These are phyloP conservation scores for Parauchenoglanis ngamensis DNA, from an alignment of 2,797 vertebrate species.

Conservation along the genomic window DNA sequence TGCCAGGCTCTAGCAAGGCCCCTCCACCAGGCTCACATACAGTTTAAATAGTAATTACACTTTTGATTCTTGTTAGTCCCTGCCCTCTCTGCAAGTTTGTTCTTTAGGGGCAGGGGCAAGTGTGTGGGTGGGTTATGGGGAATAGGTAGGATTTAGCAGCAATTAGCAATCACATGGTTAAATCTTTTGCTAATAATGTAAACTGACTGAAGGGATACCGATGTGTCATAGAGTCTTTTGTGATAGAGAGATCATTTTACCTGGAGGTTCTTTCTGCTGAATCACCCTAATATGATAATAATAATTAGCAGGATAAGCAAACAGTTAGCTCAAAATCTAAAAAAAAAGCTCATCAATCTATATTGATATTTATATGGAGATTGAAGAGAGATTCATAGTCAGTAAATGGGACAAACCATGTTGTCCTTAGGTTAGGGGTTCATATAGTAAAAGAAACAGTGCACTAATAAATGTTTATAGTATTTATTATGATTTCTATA, in stretches of 20 bases:
- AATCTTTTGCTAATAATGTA: not conserved
- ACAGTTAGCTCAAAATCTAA: too few relatives aligned
- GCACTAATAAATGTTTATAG: not conserved
- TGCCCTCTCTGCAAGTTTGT: not conserved
- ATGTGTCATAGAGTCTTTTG: not conserved
- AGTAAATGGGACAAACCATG: not conserved
- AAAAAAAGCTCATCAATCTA: too few relatives aligned
- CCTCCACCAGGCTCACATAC: constrained; percentile 15
- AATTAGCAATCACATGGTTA: not conserved
- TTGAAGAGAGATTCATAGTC: not conserved
- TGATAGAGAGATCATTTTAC: not conserved
- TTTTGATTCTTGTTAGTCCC: not conserved
- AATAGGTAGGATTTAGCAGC: not conserved
- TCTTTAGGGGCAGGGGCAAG: not conserved
- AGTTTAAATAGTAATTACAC: constrained; percentile 23
- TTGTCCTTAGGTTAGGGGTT: not conserved
- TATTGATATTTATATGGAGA: not conserved
- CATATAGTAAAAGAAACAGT: not conserved
- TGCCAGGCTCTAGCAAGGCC: not conserved
- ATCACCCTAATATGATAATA: not conserved
- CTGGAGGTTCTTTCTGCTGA: not conserved
- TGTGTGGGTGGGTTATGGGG: too few relatives aligned
- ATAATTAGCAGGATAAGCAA: not conserved
- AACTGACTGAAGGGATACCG: not conserved
- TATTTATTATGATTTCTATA: constrained; percentile 13